Conservation (phyloP, 2,888 invertebrate genomes). For the Encarsia formosa region DNA sequence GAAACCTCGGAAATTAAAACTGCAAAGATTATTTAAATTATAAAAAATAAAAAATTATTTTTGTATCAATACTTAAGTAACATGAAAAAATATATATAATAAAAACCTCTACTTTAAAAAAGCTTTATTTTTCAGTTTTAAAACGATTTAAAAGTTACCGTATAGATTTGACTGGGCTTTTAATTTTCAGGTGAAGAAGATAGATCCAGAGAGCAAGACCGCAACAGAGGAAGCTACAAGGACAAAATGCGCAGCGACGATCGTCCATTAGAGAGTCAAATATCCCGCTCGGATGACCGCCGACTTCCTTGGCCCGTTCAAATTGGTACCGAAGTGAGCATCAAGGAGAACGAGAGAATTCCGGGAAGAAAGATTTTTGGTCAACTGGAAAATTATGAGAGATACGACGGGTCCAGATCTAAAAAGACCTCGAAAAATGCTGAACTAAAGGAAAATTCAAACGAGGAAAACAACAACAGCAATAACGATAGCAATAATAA, state of each 20-base stretch:
- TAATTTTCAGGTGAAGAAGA: slow-evolving; percentile 27
- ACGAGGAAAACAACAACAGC: slow-evolving; percentile 8
- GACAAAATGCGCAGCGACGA: slow-evolving; percentile 28
- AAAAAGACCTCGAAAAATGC: slow-evolving; percentile 27
- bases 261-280: slow-evolving; percentile 31
- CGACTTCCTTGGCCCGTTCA: slow-evolving; percentile 44
- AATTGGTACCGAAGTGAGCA: slow-evolving; percentile 43
- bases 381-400: slow-evolving; percentile 39
- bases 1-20: no score
- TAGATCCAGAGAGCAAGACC: slow-evolving; percentile 30
- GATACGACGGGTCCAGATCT: slow-evolving; percentile 35
- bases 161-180: no score
- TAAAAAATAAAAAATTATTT: no score
- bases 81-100: no score
- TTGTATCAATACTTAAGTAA: no score
- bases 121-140: no score
- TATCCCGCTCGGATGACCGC: slow-evolving; percentile 30
- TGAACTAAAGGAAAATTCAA: slow-evolving; percentile 27
- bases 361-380: slow-evolving; percentile 45
- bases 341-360: slow-evolving; percentile 45
- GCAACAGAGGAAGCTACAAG: slow-evolving; percentile 32
- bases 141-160: no score
- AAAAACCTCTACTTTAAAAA: no score
- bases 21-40: no score
- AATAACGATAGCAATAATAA: slow-evolving; percentile 10